Base-by-base conservation (phyloP, 37 sponge, comb jelly and placozoan species). In the Aphrocallistes beatrix region DNA sequence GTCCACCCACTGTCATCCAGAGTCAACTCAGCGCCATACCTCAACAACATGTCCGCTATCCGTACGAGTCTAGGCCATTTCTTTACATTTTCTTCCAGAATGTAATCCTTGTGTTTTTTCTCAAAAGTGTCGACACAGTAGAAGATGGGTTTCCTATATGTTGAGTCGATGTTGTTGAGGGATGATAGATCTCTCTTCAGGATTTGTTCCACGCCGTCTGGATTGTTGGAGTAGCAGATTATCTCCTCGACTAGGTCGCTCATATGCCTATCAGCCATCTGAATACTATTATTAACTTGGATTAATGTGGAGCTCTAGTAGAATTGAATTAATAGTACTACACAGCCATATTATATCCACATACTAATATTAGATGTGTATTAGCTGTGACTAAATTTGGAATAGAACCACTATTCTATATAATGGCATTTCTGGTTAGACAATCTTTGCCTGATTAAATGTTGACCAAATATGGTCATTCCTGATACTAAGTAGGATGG, bases 81-180 rank as follows among this genome's bases (percentile, higher is more conserved):
- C 8, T 19, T 32, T 19, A 30, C 8, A 30, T 60, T 30, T 3
- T 30, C n/a, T 30, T 60, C 75, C 21, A 60, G 75, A 28, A 60
- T 60, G 34, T 60, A 60, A 60, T 60, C 75, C 17, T 60, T 19
- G 10, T 30, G 10, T 1, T 3, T 60, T 28, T 60, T 60, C 10
- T 60, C 75, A 60, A 60, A 60, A 25, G 75, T 60, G 75, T 60
- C 75, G 25, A 60, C 75, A 60, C 75, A 60, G 34, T 60, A 60
- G 75, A 60, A 60, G 8, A 60, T 19, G 10, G 75, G 75, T 19
- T 19, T 60, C n/a, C 75, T 60, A 13, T 30, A 19, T 25, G 75
- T 60, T 60, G 75, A 32, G n/a, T 60, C 75, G 25, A 13, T 60
- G 32, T 3, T 30, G 34, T 60, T 60, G 34, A 60, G 28, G 10